phyloP scores from a whole-genome alignment of 2,113 vertebrate species.

The Oreotrochilus melanogaster region DNA sequence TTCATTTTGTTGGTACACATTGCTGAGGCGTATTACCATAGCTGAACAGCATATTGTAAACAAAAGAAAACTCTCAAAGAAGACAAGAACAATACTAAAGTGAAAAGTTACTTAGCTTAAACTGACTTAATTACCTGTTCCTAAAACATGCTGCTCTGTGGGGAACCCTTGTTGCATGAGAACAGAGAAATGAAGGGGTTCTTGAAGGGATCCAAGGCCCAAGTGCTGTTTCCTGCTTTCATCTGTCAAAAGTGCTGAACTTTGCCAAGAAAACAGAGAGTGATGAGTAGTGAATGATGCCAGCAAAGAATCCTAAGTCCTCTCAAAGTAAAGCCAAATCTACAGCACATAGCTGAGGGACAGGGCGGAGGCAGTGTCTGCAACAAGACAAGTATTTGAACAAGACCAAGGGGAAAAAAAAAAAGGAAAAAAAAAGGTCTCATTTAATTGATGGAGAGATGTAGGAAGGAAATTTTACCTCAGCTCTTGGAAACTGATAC shows the following conservation, averaged over 20 bases:
- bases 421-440: background rate
- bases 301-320: background rate
- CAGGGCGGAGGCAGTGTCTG: background rate
- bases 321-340: background rate
- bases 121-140: background rate
- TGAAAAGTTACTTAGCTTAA: background rate
- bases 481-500: background rate
- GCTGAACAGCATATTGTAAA: background rate
- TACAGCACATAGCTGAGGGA: background rate
- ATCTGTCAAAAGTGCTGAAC: background rate
- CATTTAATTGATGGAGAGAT: background rate
- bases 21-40: background rate
- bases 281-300: background rate
- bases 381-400: background rate
- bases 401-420: background rate
- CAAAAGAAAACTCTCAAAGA: background rate
- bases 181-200: background rate
- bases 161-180: background rate
- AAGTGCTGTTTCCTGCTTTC: background rate
- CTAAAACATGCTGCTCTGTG: background rate
- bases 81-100: background rate
- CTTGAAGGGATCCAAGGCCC: background rate
- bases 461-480: background rate
- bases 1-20: background rate
- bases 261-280: background rate